A percentile compares a stretch with the other conserved stretches of the same genome.
phyloP scores from a whole-genome alignment of 2,888 invertebrate species.

The Bombylius major region DNA sequence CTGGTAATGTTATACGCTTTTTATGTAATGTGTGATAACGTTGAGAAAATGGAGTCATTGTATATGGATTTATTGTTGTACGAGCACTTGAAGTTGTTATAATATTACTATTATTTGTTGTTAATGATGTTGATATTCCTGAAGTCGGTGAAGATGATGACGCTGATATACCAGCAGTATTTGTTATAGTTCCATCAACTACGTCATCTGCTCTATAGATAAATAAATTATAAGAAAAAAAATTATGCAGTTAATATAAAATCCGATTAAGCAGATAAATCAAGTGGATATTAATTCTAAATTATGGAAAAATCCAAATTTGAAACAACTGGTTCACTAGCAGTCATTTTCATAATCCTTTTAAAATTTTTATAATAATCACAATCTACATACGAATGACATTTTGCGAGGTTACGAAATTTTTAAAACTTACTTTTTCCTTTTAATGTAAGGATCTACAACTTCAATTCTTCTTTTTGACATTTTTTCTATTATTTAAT shows the following conservation, averaged over 20 bases:
- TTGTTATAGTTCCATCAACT: not conserved
- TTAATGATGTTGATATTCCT: conserved; percentile 21
- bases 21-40: conserved; percentile 80
- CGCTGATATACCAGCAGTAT: conserved; percentile 20
- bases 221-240: too few relatives aligned
- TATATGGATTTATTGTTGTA: conserved; percentile 62
- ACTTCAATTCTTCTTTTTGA: conserved; percentile 80
- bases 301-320: too few relatives aligned
- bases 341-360: too few relatives aligned
- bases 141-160: conserved; percentile 20
- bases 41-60: conserved; percentile 71
- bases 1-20: conserved; percentile 83
- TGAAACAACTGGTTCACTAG: too few relatives aligned
- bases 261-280: too few relatives aligned
- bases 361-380: too few relatives aligned
- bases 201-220: too few relatives aligned
- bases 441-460: conserved; percentile 67
- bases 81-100: conserved; percentile 25
- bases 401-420: too few relatives aligned
- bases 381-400: too few relatives aligned
- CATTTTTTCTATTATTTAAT: conserved; percentile 33
- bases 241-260: too few relatives aligned
- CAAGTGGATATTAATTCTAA: too few relatives aligned
- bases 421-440: conserved; percentile 50
- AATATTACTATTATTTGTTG: conserved; percentile 31